Percentiles rank a stretch among this genome's conserved stretches.
phyloP scores from a whole-genome alignment of 2,797 vertebrate genomes.

The Takifugu ocellatus region DNA sequence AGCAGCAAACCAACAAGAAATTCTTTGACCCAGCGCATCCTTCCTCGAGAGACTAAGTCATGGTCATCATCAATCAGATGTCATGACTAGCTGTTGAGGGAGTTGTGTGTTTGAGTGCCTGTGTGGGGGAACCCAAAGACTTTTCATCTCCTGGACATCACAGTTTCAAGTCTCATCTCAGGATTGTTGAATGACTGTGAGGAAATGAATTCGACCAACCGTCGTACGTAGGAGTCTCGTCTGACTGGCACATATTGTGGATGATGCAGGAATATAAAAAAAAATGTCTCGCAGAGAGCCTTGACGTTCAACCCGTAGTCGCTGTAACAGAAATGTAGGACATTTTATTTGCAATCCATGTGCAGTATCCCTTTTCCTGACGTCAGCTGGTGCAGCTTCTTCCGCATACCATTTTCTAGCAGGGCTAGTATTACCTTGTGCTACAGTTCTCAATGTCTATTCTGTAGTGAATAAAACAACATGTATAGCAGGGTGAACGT shows the following conservation, averaged over 20 bases:
- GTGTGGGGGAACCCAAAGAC: conserved; percentile 28
- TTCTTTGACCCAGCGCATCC: conserved; percentile 29
- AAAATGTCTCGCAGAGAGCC: conserved; percentile 43
- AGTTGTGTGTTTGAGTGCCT: conserved; percentile 17
- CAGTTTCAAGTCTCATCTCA: conserved; percentile 75
- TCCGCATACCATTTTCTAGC: conserved; percentile 43
- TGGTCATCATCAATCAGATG: conserved; percentile 53
- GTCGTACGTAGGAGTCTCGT: conserved; percentile 46
- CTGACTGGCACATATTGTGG: conserved; percentile 50
- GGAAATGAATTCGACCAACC: conserved; percentile 65
- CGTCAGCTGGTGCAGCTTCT: conserved; percentile 19
- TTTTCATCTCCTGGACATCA: conserved; percentile 43
- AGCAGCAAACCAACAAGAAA: conserved; percentile 15
- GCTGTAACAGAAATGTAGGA: conserved; percentile 39
- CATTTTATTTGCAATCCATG: conserved; percentile 52
- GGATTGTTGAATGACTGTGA: conserved; percentile 64
- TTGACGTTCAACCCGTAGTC: conserved; percentile 59
- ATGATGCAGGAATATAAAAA: conserved; percentile 48
- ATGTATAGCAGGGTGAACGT: conserved; percentile 50
- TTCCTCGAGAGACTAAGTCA: conserved; percentile 34
- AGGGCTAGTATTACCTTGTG: conserved; percentile 35
- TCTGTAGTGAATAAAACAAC: conserved; percentile 57
- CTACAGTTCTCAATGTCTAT: conserved; percentile 17
- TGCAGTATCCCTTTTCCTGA: conserved; percentile 69
- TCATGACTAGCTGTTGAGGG: conserved; percentile 31